A percentile compares a stretch with the other conserved stretches of the same genome.
These are phyloP conservation scores for Halcyon chelicuti DNA, from an alignment of 2,797 vertebrate genomes.

Conservation along the genomic window DNA sequence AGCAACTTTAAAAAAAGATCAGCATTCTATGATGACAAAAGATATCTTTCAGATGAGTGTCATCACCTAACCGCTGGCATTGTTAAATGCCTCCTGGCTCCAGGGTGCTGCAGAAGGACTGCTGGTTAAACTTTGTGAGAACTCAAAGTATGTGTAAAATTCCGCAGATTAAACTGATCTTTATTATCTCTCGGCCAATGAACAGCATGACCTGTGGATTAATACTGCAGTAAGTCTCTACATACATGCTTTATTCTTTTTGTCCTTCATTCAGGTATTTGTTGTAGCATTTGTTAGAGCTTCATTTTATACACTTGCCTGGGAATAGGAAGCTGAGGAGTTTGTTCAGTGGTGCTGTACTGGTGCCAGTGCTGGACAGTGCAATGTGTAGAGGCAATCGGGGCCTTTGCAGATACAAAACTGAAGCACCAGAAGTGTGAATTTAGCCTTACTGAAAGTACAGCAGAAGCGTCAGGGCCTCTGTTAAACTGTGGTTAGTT, in stretches of 20 bases:
- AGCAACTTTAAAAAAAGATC: background rate
- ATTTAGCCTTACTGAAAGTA: background rate
- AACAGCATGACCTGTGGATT: background rate
- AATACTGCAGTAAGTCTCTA: background rate
- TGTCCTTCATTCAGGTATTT: background rate
- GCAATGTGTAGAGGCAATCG: background rate
- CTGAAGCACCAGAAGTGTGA: background rate
- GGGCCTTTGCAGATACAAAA: background rate
- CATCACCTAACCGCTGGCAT: background rate
- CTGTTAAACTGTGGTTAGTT: background rate
- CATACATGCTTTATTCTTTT: background rate
- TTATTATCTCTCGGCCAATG: background rate
- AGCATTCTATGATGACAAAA: background rate
- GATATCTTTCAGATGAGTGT: background rate
- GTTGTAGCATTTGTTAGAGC: background rate
- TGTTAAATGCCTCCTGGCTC: background rate
- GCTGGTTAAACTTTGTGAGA: conserved; percentile 14
- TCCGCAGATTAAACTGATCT: conserved; percentile 44
- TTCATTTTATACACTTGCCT: background rate
- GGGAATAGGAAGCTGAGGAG: background rate
- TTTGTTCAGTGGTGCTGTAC: background rate
- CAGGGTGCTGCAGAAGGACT: background rate
- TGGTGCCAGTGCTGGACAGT: background rate
- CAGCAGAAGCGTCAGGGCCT: background rate
- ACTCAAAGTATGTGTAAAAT: conserved; percentile 34